Evolutionary conservation across 2,888 invertebrate genomes (phyloP).

Genomic region (Gymnoscelis rufifasciata): DNA sequence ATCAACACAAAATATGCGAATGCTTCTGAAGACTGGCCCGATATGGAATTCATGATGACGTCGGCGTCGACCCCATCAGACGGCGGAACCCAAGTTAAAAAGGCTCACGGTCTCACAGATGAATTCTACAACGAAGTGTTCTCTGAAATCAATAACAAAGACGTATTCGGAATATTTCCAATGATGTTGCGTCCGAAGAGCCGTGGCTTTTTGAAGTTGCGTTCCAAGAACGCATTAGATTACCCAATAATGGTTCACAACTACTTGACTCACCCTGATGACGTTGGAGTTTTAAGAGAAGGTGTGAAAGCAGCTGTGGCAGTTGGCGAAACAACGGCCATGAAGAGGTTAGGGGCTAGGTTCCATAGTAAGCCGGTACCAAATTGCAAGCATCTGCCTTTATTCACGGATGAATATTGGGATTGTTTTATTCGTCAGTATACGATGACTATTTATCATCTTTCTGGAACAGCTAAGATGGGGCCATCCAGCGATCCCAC

Average conservation of each 20-base stretch:
- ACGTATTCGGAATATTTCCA: conserved; percentile 90
- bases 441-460: conserved; percentile 92
- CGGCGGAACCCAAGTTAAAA: conserved; percentile 88
- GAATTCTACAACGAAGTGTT: conserved; percentile 89
- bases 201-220: conserved; percentile 87
- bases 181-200: conserved; percentile 95
- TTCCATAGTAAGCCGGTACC: conserved; percentile 87
- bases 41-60: conserved; percentile 94
- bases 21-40: conserved; percentile 92
- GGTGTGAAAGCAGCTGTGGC: conserved; percentile 92
- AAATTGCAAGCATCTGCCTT: conserved; percentile 88
- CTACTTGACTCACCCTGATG: conserved; percentile 92
- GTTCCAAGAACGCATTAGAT: conserved; percentile 83
- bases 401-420: conserved; percentile 92
- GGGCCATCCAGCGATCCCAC: conserved; percentile 86
- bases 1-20: conserved; percentile 94
- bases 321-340: conserved; percentile 86
- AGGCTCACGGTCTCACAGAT: conserved; percentile 89
- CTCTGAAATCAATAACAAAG: conserved; percentile 83
- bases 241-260: conserved; percentile 95
- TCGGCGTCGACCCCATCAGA: conserved; percentile 90
- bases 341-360: conserved; percentile 88
- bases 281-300: conserved; percentile 89
- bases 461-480: conserved; percentile 92
- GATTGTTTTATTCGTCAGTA: conserved; percentile 90